Evolutionary conservation across 2,113 vertebrate genomes (phyloP).

Genomic region (Ahaetulla prasina): DNA sequence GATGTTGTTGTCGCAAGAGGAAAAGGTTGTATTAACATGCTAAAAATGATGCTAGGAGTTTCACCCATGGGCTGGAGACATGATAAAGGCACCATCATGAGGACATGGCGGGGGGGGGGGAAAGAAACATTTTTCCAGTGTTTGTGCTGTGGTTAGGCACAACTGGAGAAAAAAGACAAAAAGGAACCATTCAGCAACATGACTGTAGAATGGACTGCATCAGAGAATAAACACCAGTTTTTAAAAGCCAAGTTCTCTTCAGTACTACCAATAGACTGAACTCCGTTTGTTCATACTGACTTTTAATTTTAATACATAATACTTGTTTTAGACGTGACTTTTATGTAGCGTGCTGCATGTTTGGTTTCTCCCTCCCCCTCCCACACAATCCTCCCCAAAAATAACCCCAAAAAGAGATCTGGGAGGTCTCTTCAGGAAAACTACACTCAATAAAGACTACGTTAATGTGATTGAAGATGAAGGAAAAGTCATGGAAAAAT

Average conservation of each 20-base stretch:
- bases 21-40: neutral
- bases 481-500: conserved; percentile 6
- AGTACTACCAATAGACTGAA: neutral
- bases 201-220: neutral
- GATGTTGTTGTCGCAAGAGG: neutral
- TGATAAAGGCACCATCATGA: neutral
- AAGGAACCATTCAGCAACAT: neutral
- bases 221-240: neutral
- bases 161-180: neutral
- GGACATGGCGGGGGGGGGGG: neutral
- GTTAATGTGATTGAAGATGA: conserved; percentile 10
- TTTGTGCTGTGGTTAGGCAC: neutral
- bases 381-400: neutral
- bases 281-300: neutral
- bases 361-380: neutral
- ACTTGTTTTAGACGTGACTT: neutral
- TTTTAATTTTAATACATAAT: neutral
- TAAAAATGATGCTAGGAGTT: neutral
- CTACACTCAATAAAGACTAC: neutral
- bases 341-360: neutral
- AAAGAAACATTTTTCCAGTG: neutral
- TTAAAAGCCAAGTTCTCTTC: neutral
- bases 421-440: neutral
- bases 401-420: neutral
- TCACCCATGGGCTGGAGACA: neutral